These are phyloP conservation scores for Tetragonula clypearis DNA, from an alignment of 1,140 invertebrate species.

Conservation along the genomic window DNA sequence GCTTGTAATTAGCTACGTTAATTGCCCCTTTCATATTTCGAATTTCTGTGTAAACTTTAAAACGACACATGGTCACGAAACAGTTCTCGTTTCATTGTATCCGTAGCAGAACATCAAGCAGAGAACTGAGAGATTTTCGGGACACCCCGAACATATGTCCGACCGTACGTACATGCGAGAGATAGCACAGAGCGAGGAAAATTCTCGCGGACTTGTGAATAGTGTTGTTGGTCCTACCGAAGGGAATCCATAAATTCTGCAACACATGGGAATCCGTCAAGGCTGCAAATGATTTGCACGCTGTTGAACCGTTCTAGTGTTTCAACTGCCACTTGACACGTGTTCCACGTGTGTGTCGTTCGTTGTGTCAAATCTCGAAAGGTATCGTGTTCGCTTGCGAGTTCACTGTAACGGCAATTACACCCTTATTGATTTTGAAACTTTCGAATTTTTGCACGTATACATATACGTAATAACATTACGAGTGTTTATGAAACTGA, in stretches of 20 bases:
- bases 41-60: too few relatives aligned
- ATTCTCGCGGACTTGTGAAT: slow-evolving; percentile 32
- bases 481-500: too few relatives aligned
- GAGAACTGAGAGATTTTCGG: too few relatives aligned
- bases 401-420: not conserved
- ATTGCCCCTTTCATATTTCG: too few relatives aligned
- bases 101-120: too few relatives aligned
- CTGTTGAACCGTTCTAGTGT: slow-evolving; percentile 14
- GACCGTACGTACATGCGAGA: slow-evolving; percentile 38
- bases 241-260: slow-evolving; percentile 38
- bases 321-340: not conserved
- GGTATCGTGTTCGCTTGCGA: not conserved
- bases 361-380: not conserved
- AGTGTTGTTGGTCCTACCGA: slow-evolving; percentile 6
- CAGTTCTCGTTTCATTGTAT: too few relatives aligned
- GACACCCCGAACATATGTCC: too few relatives aligned
- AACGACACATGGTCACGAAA: too few relatives aligned
- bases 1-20: too few relatives aligned
- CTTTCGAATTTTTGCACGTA: not conserved
- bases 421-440: slow-evolving; percentile 19
- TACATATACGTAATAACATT: too few relatives aligned
- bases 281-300: slow-evolving; percentile 19
- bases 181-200: not conserved
- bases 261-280: slow-evolving; percentile 32
- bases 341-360: not conserved